Base-by-base conservation (phyloP, 2,113 vertebrate genomes). In the Pongo abelii region DNA sequence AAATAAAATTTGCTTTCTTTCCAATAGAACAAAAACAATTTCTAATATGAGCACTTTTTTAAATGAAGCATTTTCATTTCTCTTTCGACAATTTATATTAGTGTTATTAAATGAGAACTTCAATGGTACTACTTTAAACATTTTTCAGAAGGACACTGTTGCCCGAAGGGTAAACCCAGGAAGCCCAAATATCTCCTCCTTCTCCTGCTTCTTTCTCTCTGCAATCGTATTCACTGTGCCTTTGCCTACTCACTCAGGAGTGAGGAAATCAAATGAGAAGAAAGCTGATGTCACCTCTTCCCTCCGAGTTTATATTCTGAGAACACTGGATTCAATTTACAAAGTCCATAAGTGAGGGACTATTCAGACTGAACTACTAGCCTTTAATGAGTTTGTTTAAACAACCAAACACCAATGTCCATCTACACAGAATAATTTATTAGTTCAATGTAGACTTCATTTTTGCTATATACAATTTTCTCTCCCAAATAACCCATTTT, bases 1-100 rank as follows among this genome's bases (percentile, higher is more conserved):
- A 95, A 79, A 89, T 13, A 91, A 94, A 88, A 43, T 79, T 70
- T 27, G 5, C 64, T 87, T 89, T 84, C 14, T 79, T 75, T 84
- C 17, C 18, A 55, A 5, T 43, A 72, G 46, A 96, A 89, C 35
- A 87, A 27, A 5, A 86, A 12, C 18, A 59, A 48, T 79, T 59
- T 38, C n/a, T 46, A 87, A 92, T 18, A 38, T 1, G 14, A 91
- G 3, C 11, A 89, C 46, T 25, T 86, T 87, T 14, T 59, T 70
- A 90, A 89, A 89, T 17, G 46, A 61, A 35, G 10, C 0, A 2
- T 78, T 43, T 88, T 46, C 27, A 72, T 14, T 52, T 43, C 69
- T 90, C 46, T 78, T 74, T 48, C 40, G 35, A 48, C 27, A 40
- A 64, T 2, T 13, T 25, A 23, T 84, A 10, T 70, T 52, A 30